A percentile compares a stretch with the other conserved stretches of the same genome.
These are phyloP conservation scores for Crocallis elinguaria DNA, from an alignment of 2,888 invertebrate species.

Conservation along the genomic window DNA sequence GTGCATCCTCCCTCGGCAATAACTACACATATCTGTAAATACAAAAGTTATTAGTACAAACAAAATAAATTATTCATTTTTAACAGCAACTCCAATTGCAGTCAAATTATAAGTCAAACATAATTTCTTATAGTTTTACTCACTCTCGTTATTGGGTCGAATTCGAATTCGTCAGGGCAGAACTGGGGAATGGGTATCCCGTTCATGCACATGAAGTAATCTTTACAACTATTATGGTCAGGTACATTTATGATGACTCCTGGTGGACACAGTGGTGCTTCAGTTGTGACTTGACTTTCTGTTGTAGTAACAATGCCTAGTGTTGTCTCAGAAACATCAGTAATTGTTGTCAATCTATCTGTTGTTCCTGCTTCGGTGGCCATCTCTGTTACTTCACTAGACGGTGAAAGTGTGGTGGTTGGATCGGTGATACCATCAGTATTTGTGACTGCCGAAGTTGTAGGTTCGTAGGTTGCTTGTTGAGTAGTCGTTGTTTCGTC, in stretches of 20 bases:
- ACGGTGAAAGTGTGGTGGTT: background rate
- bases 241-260: conserved; percentile 43
- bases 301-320: background rate
- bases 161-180: conserved; percentile 50
- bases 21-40: conserved; percentile 39
- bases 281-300: conserved; percentile 10
- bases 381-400: background rate
- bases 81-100: too few relatives aligned
- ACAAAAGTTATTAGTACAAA: background rate
- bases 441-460: background rate
- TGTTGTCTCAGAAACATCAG: background rate
- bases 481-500: background rate
- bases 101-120: too few relatives aligned
- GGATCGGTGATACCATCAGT: background rate
- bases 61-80: too few relatives aligned
- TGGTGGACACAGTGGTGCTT: conserved; percentile 22
- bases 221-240: conserved; percentile 45
- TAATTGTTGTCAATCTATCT: background rate
- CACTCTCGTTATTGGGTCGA: conserved; percentile 34
- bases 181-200: conserved; percentile 42
- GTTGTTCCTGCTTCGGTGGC: background rate
- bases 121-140: too few relatives aligned
- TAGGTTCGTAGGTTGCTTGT: background rate
- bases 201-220: conserved; percentile 48
- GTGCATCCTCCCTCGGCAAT: conserved; percentile 52